Conservation (phyloP, 2,888 invertebrate species). For the Zootermopsis nevadensis region DNA sequence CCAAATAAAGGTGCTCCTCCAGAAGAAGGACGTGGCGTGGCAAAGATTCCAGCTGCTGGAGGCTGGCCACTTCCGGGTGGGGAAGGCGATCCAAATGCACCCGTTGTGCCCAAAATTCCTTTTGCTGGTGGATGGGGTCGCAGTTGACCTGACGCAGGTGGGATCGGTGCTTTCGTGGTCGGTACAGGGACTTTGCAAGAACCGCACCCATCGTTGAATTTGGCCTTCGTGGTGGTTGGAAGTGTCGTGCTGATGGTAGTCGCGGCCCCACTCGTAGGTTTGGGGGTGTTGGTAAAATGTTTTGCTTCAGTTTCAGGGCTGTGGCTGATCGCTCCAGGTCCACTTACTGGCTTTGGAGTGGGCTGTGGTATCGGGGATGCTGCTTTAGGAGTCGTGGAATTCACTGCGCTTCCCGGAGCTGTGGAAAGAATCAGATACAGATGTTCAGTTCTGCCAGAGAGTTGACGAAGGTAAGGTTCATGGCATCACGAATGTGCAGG, state of each 20-base stretch:
- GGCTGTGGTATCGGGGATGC: not conserved
- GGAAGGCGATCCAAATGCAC: not conserved
- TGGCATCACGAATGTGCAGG: too few species aligned
- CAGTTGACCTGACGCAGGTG: not conserved
- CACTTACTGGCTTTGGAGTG: not conserved
- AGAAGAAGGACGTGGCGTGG: not conserved
- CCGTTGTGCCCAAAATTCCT: not conserved
- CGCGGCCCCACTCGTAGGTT: not conserved
- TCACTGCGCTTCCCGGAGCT: slow-evolving; percentile 20
- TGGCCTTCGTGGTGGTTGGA: not conserved
- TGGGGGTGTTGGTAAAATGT: not conserved
- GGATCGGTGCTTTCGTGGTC: slow-evolving; percentile 6
- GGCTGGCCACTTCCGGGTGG: not conserved
- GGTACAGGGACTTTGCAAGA: slow-evolving; percentile 30
- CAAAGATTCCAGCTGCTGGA: not conserved
- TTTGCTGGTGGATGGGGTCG: not conserved
- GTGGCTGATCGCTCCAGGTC: not conserved
- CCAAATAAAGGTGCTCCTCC: not conserved
- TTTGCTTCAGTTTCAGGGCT: not conserved
- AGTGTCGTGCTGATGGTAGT: not conserved
- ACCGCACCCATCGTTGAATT: not conserved
- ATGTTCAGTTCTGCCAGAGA: too few species aligned
- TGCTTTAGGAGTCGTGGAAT: not conserved
- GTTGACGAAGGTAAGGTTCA: too few species aligned
- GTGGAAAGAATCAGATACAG: not conserved